Evolutionary conservation across 2,888 invertebrate genomes (phyloP).

Genomic region (Dyspetes luteomarginatus): DNA sequence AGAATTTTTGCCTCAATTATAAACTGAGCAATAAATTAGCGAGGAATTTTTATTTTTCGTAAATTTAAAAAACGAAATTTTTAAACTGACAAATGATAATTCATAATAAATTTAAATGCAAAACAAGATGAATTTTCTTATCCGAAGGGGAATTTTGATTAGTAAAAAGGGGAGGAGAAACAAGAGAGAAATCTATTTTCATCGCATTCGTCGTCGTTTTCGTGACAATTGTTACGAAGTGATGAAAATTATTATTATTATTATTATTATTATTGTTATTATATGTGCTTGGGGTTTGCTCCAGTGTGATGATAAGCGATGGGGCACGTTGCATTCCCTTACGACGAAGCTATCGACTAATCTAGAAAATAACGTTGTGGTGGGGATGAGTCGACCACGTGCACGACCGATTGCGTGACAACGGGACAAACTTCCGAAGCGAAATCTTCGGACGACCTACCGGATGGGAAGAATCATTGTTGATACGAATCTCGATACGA

Average conservation of each 20-base stretch:
- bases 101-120: too few relatives aligned
- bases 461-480: slow-evolving; percentile 42
- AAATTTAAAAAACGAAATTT: too few relatives aligned
- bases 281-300: too few relatives aligned
- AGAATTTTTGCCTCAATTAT: too few relatives aligned
- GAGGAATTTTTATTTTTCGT: too few relatives aligned
- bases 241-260: too few relatives aligned
- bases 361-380: not conserved
- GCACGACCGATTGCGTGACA: slow-evolving; percentile 28
- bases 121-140: not conserved
- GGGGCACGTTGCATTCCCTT: slow-evolving; percentile 1
- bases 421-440: not conserved
- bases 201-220: slow-evolving; percentile 63
- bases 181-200: slow-evolving; percentile 55
- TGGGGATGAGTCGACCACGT: slow-evolving; percentile 26
- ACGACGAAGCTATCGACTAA: not conserved
- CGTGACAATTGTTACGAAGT: slow-evolving; percentile 17
- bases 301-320: too few relatives aligned
- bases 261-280: too few relatives aligned
- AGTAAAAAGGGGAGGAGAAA: not conserved
- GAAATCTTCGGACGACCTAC: not conserved
- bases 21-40: too few relatives aligned
- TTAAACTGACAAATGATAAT: too few relatives aligned
- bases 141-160: not conserved
- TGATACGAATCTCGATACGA: slow-evolving; percentile 50